Conservation (phyloP, 2,797 vertebrate species). For the Poecilia picta region DNA sequence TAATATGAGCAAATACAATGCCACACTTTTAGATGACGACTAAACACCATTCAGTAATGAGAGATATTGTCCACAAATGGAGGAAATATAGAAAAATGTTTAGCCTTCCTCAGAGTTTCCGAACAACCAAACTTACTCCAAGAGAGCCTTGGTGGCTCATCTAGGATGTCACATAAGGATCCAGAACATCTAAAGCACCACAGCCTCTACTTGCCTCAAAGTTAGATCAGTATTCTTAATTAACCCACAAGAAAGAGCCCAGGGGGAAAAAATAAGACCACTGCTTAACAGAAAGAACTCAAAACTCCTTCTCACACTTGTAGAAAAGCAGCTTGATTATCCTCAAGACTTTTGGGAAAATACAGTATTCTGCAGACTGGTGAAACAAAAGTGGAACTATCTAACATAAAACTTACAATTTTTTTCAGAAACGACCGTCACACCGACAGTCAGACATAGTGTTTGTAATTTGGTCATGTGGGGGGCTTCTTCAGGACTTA, state of each 20-base stretch:
- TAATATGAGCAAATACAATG: background rate
- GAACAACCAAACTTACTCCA: background rate
- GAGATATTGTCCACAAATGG: background rate
- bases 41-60: background rate
- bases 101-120: background rate
- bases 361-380: no score
- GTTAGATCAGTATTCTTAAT: background rate
- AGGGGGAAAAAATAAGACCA: background rate
- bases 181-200: background rate
- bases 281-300: background rate
- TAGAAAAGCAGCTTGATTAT: background rate
- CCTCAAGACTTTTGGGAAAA: no score
- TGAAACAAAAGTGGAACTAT: background rate
- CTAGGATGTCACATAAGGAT: background rate
- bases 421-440: background rate
- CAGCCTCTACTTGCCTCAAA: background rate
- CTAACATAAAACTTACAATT: background rate
- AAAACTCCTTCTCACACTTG: background rate
- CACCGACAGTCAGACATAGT: background rate
- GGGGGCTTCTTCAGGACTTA: background rate
- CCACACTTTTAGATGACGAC: background rate
- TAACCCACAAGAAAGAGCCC: background rate
- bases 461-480: background rate
- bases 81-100: background rate
- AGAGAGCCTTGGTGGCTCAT: background rate